A percentile compares a stretch with the other conserved stretches of the same genome.
Conservation (phyloP, 2,797 vertebrate genomes). For the Protonibea diacanthus region DNA sequence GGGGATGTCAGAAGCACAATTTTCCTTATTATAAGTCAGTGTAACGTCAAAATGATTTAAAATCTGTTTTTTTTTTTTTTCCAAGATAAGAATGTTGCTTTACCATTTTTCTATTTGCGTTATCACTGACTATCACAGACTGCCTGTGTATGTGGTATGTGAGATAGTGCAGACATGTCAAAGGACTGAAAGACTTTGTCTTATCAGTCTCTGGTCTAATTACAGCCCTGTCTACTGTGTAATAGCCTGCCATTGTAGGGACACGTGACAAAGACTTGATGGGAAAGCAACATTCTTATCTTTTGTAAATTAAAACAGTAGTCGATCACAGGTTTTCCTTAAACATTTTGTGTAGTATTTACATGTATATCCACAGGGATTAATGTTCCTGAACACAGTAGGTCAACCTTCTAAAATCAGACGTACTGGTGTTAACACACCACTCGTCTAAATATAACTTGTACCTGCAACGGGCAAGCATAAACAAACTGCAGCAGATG, state of each 20-base stretch:
- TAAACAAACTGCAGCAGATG: background rate
- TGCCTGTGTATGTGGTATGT: constrained; percentile 60
- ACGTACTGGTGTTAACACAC: background rate
- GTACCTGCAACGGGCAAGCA: background rate
- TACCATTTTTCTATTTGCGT: constrained; percentile 56
- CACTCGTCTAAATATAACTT: background rate
- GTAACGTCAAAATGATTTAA: too few species aligned
- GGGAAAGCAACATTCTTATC: constrained; percentile 60
- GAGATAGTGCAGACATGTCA: constrained; percentile 65
- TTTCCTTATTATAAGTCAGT: too few species aligned
- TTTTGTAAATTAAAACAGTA: constrained; percentile 46
- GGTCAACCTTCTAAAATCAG: background rate
- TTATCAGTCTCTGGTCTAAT: constrained; percentile 77
- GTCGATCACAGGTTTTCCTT: constrained; percentile 3
- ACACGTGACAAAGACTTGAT: constrained; percentile 44
- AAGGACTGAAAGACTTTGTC: constrained; percentile 52
- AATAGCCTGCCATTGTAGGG: constrained; percentile 71
- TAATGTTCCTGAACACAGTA: constrained; percentile 1
- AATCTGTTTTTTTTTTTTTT: too few species aligned
- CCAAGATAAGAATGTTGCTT: constrained; percentile 1
- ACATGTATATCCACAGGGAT: background rate
- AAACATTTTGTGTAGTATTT: constrained; percentile 26
- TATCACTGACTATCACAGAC: constrained; percentile 53
- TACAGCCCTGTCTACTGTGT: constrained; percentile 65
- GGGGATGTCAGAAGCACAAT: too few species aligned